These are phyloP conservation scores for Lumbricus terrestris DNA, from an alignment of 2,888 invertebrate genomes.

Conservation along the genomic window DNA sequence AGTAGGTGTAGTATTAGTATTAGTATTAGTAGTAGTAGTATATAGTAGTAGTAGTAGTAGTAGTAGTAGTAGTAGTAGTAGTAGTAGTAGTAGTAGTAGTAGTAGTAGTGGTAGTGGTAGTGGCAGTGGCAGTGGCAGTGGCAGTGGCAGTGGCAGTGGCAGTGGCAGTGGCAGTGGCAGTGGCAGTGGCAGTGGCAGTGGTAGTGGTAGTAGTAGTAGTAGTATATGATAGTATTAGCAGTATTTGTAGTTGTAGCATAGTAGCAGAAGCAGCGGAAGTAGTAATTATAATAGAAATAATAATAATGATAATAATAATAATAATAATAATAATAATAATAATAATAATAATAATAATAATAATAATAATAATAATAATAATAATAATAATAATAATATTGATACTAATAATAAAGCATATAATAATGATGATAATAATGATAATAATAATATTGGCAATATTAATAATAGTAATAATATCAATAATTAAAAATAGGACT, in stretches of 20 bases:
- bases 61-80: constrained; percentile 23
- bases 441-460: background rate
- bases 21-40: constrained; percentile 10
- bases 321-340: background rate
- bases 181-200: constrained; percentile 19
- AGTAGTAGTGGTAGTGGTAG: constrained; percentile 25
- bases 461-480: no score
- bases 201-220: constrained; percentile 17
- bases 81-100: constrained; percentile 24
- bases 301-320: background rate
- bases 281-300: background rate
- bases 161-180: constrained; percentile 19
- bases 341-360: no score
- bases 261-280: no score
- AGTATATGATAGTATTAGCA: background rate
- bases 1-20: no score
- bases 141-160: constrained; percentile 23
- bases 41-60: background rate
- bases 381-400: background rate
- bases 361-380: constrained; percentile 9
- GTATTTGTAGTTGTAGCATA: no score
- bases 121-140: constrained; percentile 23
- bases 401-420: background rate
- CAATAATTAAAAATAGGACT: no score
- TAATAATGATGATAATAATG: background rate